Percentiles rank a stretch among this genome's conserved stretches.
These are phyloP conservation scores for Anabas testudineus DNA, from an alignment of 2,797 vertebrate species.

Conservation along the genomic window DNA sequence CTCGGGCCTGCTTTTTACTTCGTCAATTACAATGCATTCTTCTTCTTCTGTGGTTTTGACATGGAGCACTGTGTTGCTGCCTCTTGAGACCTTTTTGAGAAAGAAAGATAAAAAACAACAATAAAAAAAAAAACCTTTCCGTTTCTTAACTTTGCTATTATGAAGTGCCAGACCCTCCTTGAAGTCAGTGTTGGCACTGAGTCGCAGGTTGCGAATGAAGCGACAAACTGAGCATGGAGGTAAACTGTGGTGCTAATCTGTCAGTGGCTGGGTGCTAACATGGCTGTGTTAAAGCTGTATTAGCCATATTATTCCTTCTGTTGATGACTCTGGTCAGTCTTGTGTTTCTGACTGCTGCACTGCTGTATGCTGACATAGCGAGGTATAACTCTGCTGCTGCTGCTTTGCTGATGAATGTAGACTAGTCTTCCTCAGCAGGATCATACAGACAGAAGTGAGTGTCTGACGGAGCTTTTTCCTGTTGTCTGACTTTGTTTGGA, in stretches of 20 bases:
- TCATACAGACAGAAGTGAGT: slow-evolving; percentile 60
- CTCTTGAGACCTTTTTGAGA: slow-evolving; percentile 62
- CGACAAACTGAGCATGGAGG: slow-evolving; percentile 77
- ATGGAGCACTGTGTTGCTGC: slow-evolving; percentile 61
- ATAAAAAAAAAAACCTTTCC: slow-evolving; percentile 51
- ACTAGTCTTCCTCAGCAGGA: slow-evolving; percentile 84
- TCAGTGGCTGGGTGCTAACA: slow-evolving; percentile 80
- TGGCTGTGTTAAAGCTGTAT: slow-evolving; percentile 73
- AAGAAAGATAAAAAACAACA: slow-evolving; percentile 16
- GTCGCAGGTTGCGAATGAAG: slow-evolving; percentile 67
- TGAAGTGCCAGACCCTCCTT: slow-evolving; percentile 83
- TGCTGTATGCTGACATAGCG: slow-evolving; percentile 76
- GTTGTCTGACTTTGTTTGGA: slow-evolving; percentile 44
- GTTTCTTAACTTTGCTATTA: slow-evolving; percentile 76
- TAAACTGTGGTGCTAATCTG: slow-evolving; percentile 81
- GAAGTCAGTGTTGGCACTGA: slow-evolving; percentile 75
- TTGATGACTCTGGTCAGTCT: slow-evolving; percentile 70
- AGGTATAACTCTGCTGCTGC: slow-evolving; percentile 81
- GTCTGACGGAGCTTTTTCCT: slow-evolving; percentile 60
- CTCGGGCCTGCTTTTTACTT: slow-evolving; percentile 58
- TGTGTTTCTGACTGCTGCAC: slow-evolving; percentile 72
- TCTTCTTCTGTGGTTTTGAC: slow-evolving; percentile 58
- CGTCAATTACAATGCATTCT: slow-evolving; percentile 57
- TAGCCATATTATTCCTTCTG: slow-evolving; percentile 79
- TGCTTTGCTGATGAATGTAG: slow-evolving; percentile 86